Evolutionary conservation across 2,113 vertebrate genomes (phyloP), one percentile per base, ranked within the genome.

Genomic region (Leucosticte australis): DNA sequence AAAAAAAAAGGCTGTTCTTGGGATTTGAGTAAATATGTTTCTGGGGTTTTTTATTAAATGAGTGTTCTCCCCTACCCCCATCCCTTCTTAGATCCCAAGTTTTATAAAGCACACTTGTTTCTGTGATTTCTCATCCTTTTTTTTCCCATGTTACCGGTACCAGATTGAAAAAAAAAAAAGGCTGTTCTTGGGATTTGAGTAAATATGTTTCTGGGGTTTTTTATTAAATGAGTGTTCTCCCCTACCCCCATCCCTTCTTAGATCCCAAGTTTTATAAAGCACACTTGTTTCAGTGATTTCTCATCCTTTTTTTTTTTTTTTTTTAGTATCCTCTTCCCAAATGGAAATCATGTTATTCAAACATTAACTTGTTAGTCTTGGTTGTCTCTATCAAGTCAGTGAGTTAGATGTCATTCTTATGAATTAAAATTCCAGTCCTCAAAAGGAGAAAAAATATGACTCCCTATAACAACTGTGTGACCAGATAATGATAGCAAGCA

Each of bases 21-120:
- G 5, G 1, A 2, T 62, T 75, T 62, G 30, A 14, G 7, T 65
- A 33, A 60, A 21, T 83, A n/a, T 7, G 8, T 59, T 55, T 62
- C 11, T 23, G 26, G 8, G 0, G 0, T 10, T 4, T 12, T 16
- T 18, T 50, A 75, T 63, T 24, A 59, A 30, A 24, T 27, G 1
- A 49, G 2, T 44, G 2, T 64, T 87, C 7, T 16, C 7, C 2
- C 2, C 1, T 21, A 4, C 56, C 11, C 7, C 12, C 2, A 4
- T 81, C 3, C 4, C 7, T 17, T 71, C 11, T 30, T 49, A 2
- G 1, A 9, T 5, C 13, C 7, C 5, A 42, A 41, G 46, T 57
- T 37, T 65, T 84, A 26, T 65, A 35, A 75, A 39, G 30, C 20
- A 33, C 9, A 4, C 3, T 42, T 59, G 7, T 10, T 60, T 56